Conservation (phyloP, 2,113 vertebrate species). For the Hyperopisus bebe region DNA sequence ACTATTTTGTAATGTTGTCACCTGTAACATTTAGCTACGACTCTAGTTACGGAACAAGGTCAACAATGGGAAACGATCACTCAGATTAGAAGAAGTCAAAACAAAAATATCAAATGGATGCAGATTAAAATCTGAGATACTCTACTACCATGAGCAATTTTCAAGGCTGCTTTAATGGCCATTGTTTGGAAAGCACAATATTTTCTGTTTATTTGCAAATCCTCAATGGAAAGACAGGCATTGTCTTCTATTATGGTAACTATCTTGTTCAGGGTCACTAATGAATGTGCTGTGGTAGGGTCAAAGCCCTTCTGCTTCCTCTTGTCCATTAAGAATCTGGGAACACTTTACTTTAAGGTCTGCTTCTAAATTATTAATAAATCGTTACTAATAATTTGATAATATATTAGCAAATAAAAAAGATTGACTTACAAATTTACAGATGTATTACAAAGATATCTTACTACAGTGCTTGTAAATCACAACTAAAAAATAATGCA, state of each 20-base stretch:
- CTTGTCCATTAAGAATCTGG: background rate
- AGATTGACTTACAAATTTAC: background rate
- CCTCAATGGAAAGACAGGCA: background rate
- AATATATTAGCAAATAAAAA: background rate
- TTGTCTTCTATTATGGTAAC: background rate
- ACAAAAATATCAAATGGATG: background rate
- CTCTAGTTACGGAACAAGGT: background rate
- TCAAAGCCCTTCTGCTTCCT: background rate
- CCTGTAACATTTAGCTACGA: background rate
- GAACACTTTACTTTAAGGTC: background rate
- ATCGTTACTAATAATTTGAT: background rate
- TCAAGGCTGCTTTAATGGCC: background rate
- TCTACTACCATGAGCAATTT: background rate
- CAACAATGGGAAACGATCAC: background rate
- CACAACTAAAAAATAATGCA: background rate
- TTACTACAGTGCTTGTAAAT: background rate
- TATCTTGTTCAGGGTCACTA: background rate
- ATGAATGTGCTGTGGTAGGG: background rate
- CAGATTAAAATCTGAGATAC: slow-evolving; percentile 9
- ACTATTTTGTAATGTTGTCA: background rate
- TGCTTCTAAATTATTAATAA: background rate
- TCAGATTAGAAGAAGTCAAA: background rate
- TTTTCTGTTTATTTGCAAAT: background rate
- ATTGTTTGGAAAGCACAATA: background rate
- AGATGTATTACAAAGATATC: background rate